Percentiles rank a stretch among this genome's conserved stretches.
These are phyloP conservation scores for Lordiphosa mommai DNA, from an alignment of 1,140 invertebrate species.

Conservation along the genomic window DNA sequence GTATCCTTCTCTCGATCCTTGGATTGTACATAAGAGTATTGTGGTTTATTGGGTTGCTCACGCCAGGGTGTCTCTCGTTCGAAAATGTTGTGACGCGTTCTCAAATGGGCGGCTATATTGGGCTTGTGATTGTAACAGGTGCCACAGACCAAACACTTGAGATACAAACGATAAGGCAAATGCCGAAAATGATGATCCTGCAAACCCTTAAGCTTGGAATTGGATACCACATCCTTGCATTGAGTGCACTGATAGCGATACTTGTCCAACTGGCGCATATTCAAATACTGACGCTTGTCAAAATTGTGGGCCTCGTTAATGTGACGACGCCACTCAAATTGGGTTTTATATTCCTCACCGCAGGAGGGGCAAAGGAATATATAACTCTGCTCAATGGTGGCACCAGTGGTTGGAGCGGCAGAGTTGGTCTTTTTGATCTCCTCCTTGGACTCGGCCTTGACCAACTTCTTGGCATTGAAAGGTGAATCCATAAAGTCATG, in stretches of 20 bases:
- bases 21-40: slow-evolving; percentile 9
- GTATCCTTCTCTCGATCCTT: slow-evolving; percentile 31
- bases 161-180: slow-evolving; percentile 60
- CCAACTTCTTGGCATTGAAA: slow-evolving; percentile 24
- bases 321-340: slow-evolving; percentile 73
- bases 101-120: slow-evolving; percentile 65
- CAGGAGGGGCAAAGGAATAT: slow-evolving; percentile 69
- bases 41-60: slow-evolving; percentile 24
- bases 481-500: slow-evolving; percentile 42
- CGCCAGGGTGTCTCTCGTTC: slow-evolving; percentile 38
- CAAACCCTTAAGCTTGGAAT: slow-evolving; percentile 69
- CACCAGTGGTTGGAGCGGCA: slow-evolving; percentile 1
- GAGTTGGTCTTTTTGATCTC: neutral
- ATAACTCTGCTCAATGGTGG: slow-evolving; percentile 63
- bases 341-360: slow-evolving; percentile 61
- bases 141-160: slow-evolving; percentile 70
- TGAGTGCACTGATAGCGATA: slow-evolving; percentile 65
- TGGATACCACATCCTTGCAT: slow-evolving; percentile 67
- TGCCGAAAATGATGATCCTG: slow-evolving; percentile 76
- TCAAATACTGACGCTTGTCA: slow-evolving; percentile 64
- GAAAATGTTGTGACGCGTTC: slow-evolving; percentile 57
- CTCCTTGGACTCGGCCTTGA: slow-evolving; percentile 17
- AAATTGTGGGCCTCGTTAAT: slow-evolving; percentile 72
- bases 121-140: slow-evolving; percentile 77
- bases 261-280: slow-evolving; percentile 67